Evolutionary conservation across 2,888 invertebrate species (phyloP), one percentile per base, ranked within the genome.

Genomic region (Hybos culiciformis): DNA sequence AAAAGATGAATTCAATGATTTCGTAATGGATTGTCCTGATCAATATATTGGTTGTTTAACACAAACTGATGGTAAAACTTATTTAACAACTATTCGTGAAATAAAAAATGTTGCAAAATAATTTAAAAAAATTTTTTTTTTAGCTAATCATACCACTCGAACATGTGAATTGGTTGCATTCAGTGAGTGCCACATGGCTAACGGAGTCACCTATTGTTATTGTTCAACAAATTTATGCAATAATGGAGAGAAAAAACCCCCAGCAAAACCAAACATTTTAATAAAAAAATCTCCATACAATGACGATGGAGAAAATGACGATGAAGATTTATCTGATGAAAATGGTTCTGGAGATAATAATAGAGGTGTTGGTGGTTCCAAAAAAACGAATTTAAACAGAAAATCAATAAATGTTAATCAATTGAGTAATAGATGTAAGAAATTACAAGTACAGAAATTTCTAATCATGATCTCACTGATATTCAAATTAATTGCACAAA

Each of bases 111-210:
- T n/a, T n/a, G n/a, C n/a, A n/a, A n/a, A n/a, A n/a, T n/a, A n/a
- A n/a, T n/a, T n/a, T n/a, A n/a, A n/a, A n/a, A n/a, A n/a, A n/a
- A n/a, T n/a, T n/a, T n/a, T n/a, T n/a, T n/a, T n/a, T n/a, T n/a
- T n/a, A n/a, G n/a, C n/a, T n/a, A n/a, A n/a, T n/a, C n/a, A n/a
- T 24, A 43, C 43, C 20, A 49, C 43, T 20, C 42, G 51, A 41
- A 49, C 51, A 29, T 51, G 51, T 43, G 50, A 48, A 24, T 34
- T 33, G 15, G 26, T 45, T 8, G 41, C 33, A 15, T 38, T 51
- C 24, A 48, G 49, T 34, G 51, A 50, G 41, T 51, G 51, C 39
- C 43, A 50, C 46, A 49, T 39, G 21, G 51, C 48, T 21, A 50
- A 51, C 43, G 42, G 45, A 41, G 45, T 49, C n/a, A 45, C 37